Evolutionary conservation across 1,140 invertebrate genomes (phyloP), one percentile per base, ranked within the genome.

Genomic region (Apis cerana): DNA sequence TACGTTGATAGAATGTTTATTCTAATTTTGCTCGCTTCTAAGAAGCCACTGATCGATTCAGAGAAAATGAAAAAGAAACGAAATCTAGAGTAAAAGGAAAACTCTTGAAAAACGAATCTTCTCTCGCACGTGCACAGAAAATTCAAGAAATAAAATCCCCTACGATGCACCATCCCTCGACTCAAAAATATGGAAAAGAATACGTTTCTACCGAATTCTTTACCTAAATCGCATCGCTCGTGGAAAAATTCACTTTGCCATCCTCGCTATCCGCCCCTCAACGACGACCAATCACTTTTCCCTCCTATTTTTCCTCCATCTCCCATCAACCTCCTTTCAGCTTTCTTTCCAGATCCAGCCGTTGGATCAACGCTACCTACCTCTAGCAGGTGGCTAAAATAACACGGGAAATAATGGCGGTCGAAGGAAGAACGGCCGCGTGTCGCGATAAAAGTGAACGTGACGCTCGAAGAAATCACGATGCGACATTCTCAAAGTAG

Each of bases 381-480:
- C 43, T 13, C 21, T n/a, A 13, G 48, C 33, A 52, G 27, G 33
- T 48, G 56, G 33, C 0, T 48, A 43, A 70, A 59, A 59, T 61
- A 80, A 72, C 52, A 72, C 43, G 50, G 48, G 68, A 33, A 61
- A 52, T 43, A 62, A 52, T 27, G 77, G n/a, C 43, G 23, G 48
- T 19, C 17, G 43, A n/a, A n/a, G 67, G 56, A 62, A 58, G 58
- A 79, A 70, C 65, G 75, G 15, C 21, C 52, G 19, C 75, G 56
- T 48, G 62, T 78, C n/a, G 56, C 67, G 27, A 70, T 61, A 43
- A 59, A 19, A 15, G 48, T 8, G 23, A 59, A 75, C 79, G 79
- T 81, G 79, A 81, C 72, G 27, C 54, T 50, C 62, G 62, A 59
- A 56, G 71, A 81, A 75, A 75, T 81, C 79, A 58, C 61, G 52